phyloP scores from a whole-genome alignment of 2,797 vertebrate genomes.

The Gobionotothen gibberifrons region DNA sequence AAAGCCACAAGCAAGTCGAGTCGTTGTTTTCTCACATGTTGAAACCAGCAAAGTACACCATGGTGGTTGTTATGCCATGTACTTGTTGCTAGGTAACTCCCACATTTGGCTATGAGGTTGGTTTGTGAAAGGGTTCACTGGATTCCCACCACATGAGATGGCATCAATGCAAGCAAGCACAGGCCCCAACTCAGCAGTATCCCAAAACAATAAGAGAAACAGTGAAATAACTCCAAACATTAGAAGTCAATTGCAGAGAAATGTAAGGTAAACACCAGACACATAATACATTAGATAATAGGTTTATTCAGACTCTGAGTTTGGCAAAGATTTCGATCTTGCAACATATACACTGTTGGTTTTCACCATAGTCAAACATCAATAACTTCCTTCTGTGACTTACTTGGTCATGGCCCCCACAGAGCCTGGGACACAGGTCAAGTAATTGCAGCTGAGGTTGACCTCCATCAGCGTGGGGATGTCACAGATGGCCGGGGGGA shows the following conservation, averaged over 20 bases:
- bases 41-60: slow-evolving; percentile 30
- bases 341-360: background rate
- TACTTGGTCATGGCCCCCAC: slow-evolving; percentile 92
- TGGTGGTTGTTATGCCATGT: slow-evolving; percentile 25
- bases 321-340: background rate
- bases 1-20: slow-evolving; percentile 9
- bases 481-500: slow-evolving; percentile 90
- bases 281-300: background rate
- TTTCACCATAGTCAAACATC: background rate
- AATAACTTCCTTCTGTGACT: slow-evolving; percentile 60
- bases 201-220: background rate
- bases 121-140: slow-evolving; percentile 26
- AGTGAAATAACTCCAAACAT: background rate
- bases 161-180: slow-evolving; percentile 6
- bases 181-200: slow-evolving; percentile 1
- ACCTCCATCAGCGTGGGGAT: slow-evolving; percentile 93
- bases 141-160: slow-evolving; percentile 14
- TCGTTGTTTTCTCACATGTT: slow-evolving; percentile 38
- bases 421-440: slow-evolving; percentile 86
- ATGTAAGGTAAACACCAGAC: too few relatives aligned
- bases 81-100: slow-evolving; percentile 45
- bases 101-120: slow-evolving; percentile 43
- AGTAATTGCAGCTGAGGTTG: slow-evolving; percentile 95
- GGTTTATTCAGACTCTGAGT: background rate
- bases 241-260: too few relatives aligned